Percentiles rank a stretch among this genome's conserved stretches.
Evolutionary conservation across 1,140 invertebrate genomes (phyloP).

Genomic region (Drosophila lini): DNA sequence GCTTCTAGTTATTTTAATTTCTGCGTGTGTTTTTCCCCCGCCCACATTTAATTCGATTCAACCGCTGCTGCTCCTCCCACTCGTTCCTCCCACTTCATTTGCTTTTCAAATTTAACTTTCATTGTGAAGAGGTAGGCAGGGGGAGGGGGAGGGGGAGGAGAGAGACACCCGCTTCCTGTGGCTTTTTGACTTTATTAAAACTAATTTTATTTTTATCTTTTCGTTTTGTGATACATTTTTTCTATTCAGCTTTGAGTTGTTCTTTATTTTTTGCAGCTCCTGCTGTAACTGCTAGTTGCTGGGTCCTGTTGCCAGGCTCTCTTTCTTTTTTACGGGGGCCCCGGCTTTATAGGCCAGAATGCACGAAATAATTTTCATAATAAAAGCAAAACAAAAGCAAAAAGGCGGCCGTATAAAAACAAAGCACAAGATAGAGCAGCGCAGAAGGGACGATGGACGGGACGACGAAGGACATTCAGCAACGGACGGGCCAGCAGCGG

Average conservation of each 20-base stretch:
- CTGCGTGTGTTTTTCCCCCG: slow-evolving; percentile 22
- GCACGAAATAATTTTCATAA: slow-evolving; percentile 73
- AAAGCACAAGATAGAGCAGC: slow-evolving; percentile 13
- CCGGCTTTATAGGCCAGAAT: slow-evolving; percentile 74
- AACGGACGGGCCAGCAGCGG: slow-evolving; percentile 12
- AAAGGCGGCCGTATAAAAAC: slow-evolving; percentile 18
- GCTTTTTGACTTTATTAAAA: slow-evolving; percentile 79
- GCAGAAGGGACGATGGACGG: slow-evolving; percentile 25
- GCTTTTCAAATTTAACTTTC: slow-evolving; percentile 60
- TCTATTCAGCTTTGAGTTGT: slow-evolving; percentile 30
- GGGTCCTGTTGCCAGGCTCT: slow-evolving; percentile 65
- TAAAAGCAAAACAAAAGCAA: slow-evolving; percentile 61
- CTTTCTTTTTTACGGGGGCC: slow-evolving; percentile 50
- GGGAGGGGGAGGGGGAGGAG: not conserved
- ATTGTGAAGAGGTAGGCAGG: slow-evolving; percentile 30
- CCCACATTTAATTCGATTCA: slow-evolving; percentile 51
- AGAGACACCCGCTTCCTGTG: slow-evolving; percentile 45
- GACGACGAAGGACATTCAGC: slow-evolving; percentile 5
- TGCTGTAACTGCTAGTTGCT: slow-evolving; percentile 45
- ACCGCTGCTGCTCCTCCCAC: not conserved
- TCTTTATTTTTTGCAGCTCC: slow-evolving; percentile 1
- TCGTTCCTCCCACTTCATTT: slow-evolving; percentile 43
- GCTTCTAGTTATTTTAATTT: slow-evolving; percentile 37
- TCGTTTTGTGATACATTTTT: slow-evolving; percentile 64
- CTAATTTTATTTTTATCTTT: slow-evolving; percentile 70